Base-by-base conservation (phyloP, 2,888 invertebrate species). In the Torymus tubicola region DNA sequence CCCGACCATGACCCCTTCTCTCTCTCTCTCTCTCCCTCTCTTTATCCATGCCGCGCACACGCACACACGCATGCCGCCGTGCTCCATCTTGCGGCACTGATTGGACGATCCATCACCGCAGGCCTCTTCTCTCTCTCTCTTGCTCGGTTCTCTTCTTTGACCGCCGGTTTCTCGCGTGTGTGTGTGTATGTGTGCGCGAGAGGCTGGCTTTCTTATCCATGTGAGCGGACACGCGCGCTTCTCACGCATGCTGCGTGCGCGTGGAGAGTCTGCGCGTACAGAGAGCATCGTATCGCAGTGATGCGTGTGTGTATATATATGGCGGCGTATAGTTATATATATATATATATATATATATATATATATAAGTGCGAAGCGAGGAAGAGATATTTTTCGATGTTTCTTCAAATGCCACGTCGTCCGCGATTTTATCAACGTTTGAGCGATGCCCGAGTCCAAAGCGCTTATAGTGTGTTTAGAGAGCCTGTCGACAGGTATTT, bases 31-130 rank as follows among this genome's bases (percentile, higher is more conserved):
- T 63, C 71, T 55, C 57, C 69, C 61, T 84, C 75, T 75, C 80
- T 78, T 73, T 77, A 77, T 77, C 70, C 18, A 70, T 70, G 70
- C 70, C 77, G 77, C 75, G 52, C 21, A 24, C 53, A 67, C 31
- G 77, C 14, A 63, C 42, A 42, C 53, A 14, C 58, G 58, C 57
- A 42, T 24, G 21, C 24, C 12, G 86, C 86, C 86, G 89, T 89
- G 88, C 89, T 90, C 89, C 90, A 90, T 90, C 90, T 90, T 90
- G 89, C 90, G 90, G 91, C 91, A 91, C 92, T 92, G 92, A 93
- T 93, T 93, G 93, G 93, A 91, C 92, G 92, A 92, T 93, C 93
- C 92, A 93, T 93, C 93, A 92, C 91, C 64, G 74, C 24, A n/a
- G 53, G 69, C 82, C 78, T 80, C 68, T 82, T 82, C 82, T 73